Evolutionary conservation across 2,113 vertebrate species (phyloP), one percentile per base, ranked within the genome.

Genomic region (Platanista minor): DNA sequence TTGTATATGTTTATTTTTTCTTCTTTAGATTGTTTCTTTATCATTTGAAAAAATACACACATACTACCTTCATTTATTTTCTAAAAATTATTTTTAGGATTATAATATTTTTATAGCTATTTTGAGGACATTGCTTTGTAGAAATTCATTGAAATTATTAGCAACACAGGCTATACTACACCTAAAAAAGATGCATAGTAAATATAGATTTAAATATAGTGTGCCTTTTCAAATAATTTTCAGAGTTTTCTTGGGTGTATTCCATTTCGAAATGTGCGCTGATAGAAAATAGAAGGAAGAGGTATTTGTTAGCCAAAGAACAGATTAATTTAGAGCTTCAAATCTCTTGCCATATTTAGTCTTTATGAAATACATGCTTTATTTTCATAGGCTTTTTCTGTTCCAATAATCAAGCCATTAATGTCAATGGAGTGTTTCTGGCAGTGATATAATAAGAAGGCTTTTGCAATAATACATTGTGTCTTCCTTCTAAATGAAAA

Each of bases 401-500:
- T 98, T 98, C 94, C 96, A 97, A 95, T 98, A 98, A 98, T 98
- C 81, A 87, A 98, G 96, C 95, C 93, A 97, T 98, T 98, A 98
- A 97, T 98, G 97, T 97, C 97, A 98, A 91, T 78, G 95, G 87
- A 98, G 57, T 97, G 92, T 98, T 95, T 96, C 96, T 98, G 97
- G 95, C 92, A 98, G 85, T 97, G 95, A 98, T 97, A 98, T 97
- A 98, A 96, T 97, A 95, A 97, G 94, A 96, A 91, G 75, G 89
- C 95, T 93, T 98, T 98, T 97, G 82, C 94, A 97, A 96, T 96
- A 96, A 94, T 88, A 97, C 92, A 98, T 96, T 98, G 97, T 98
- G 96, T 98, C 97, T 98, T 97, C 88, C 97, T 98, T 98, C 97
- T 97, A 98, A 96, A 98, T 98, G 93, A 98, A 97, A 98, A 98